Evolutionary conservation across 2,797 vertebrate genomes (phyloP).

Genomic region (Podarcis siculus): DNA sequence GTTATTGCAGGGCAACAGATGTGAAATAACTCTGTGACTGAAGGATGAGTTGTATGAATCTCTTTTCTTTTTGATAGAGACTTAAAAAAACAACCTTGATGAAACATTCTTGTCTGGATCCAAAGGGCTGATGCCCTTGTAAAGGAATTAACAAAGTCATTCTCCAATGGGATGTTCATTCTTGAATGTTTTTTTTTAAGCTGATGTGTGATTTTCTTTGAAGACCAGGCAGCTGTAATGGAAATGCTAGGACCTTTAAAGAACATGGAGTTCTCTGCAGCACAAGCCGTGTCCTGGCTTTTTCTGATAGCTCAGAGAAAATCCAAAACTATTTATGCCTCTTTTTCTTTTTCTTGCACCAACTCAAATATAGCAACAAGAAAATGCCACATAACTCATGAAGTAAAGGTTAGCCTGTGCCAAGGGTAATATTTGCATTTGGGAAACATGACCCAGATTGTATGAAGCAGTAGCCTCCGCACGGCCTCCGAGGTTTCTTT

Average conservation of each 20-base stretch:
- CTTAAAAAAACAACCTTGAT: background rate
- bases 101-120: background rate
- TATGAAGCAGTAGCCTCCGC: conserved; percentile 74
- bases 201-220: conserved; percentile 37
- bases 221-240: conserved; percentile 25
- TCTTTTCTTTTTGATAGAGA: background rate
- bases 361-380: conserved; percentile 72
- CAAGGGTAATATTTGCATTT: conserved; percentile 84
- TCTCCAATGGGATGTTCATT: background rate
- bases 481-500: conserved; percentile 77
- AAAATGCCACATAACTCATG: conserved; percentile 73
- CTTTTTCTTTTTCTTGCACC: conserved; percentile 65
- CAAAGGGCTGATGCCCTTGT: background rate
- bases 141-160: background rate
- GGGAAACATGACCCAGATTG: conserved; percentile 75
- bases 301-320: conserved; percentile 59
- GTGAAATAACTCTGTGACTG: background rate
- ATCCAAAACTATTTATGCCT: conserved; percentile 67
- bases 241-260: conserved; percentile 55
- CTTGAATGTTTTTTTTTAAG: conserved; percentile 57
- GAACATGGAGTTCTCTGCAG: conserved; percentile 61
- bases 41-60: background rate
- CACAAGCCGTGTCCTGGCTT: conserved; percentile 40
- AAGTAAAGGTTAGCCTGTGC: conserved; percentile 70
- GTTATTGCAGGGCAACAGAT: background rate